Evolutionary conservation across 2,113 vertebrate species (phyloP).

Genomic region (Brevimyrus niger): DNA sequence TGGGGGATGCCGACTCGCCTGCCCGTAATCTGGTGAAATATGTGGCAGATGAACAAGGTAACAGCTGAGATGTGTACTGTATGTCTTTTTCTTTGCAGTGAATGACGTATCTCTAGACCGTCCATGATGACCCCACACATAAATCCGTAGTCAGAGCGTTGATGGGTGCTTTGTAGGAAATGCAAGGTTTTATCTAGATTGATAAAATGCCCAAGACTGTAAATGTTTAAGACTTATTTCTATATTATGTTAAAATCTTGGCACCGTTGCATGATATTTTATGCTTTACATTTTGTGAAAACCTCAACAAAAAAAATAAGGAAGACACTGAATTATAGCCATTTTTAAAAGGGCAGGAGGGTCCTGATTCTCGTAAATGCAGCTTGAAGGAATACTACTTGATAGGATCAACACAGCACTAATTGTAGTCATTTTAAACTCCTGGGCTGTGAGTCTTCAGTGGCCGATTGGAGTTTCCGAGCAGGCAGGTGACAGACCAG

Average conservation of each 20-base stretch:
- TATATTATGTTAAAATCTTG: background rate
- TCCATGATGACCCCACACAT: background rate
- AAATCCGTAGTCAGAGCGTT: background rate
- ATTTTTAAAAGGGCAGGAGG: background rate
- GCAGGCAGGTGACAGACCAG: background rate
- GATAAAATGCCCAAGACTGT: background rate
- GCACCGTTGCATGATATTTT: background rate
- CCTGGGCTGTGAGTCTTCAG: background rate
- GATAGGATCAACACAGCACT: background rate
- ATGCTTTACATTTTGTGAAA: background rate
- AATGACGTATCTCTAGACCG: background rate
- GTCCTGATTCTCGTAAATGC: background rate
- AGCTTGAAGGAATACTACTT: background rate
- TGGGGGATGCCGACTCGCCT: too few relatives aligned
- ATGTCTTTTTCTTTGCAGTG: background rate
- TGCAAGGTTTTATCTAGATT: background rate
- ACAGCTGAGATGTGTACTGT: background rate
- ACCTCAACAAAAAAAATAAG: background rate
- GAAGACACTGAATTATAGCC: background rate
- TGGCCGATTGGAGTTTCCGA: background rate
- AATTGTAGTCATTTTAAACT: background rate
- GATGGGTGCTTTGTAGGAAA: background rate
- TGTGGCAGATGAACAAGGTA: background rate
- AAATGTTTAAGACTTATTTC: background rate
- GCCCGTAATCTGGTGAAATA: slow-evolving; percentile 3